phyloP scores from a whole-genome alignment of 1,140 invertebrate genomes.

The Helicoverpa zea region DNA sequence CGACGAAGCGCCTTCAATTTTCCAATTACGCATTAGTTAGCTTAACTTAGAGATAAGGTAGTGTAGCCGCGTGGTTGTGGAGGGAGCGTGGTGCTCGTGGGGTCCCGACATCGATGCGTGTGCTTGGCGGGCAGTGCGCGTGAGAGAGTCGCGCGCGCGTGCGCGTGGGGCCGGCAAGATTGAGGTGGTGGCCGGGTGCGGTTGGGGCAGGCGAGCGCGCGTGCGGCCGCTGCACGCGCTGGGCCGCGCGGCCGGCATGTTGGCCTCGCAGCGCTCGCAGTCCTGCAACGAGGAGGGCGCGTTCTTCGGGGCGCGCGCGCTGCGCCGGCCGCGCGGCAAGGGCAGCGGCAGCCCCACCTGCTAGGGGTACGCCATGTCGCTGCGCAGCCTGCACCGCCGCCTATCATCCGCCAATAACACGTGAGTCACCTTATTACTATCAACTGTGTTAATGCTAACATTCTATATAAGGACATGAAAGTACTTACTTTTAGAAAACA shows the following conservation, averaged over 20 bases:
- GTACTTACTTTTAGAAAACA: no score
- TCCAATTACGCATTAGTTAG: slow-evolving; percentile 73
- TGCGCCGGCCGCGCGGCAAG: slow-evolving; percentile 83
- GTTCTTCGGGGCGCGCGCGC: slow-evolving; percentile 85
- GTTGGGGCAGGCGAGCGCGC: slow-evolving; percentile 81
- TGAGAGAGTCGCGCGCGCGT: slow-evolving; percentile 52
- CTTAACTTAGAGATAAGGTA: slow-evolving; percentile 61
- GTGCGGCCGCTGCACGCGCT: slow-evolving; percentile 78
- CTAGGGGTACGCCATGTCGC: slow-evolving; percentile 88
- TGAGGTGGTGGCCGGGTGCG: slow-evolving; percentile 82
- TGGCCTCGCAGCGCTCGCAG: slow-evolving; percentile 84
- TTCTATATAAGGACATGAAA: no score
- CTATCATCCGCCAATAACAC: slow-evolving; percentile 84
- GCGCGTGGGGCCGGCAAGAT: slow-evolving; percentile 72
- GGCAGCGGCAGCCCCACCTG: slow-evolving; percentile 83
- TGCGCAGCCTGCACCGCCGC: slow-evolving; percentile 86
- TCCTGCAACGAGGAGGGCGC: slow-evolving; percentile 86
- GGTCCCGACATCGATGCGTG: slow-evolving; percentile 37
- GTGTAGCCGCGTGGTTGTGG: slow-evolving; percentile 66
- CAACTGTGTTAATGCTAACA: not conserved
- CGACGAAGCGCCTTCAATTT: slow-evolving; percentile 79
- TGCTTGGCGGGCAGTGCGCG: slow-evolving; percentile 50
- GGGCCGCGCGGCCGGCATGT: slow-evolving; percentile 77
- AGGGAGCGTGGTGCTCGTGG: slow-evolving; percentile 27
- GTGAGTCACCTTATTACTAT: slow-evolving; percentile 64